These are phyloP conservation scores for Zaprionus lachaisei DNA, from an alignment of 1,140 invertebrate species.

Conservation along the genomic window DNA sequence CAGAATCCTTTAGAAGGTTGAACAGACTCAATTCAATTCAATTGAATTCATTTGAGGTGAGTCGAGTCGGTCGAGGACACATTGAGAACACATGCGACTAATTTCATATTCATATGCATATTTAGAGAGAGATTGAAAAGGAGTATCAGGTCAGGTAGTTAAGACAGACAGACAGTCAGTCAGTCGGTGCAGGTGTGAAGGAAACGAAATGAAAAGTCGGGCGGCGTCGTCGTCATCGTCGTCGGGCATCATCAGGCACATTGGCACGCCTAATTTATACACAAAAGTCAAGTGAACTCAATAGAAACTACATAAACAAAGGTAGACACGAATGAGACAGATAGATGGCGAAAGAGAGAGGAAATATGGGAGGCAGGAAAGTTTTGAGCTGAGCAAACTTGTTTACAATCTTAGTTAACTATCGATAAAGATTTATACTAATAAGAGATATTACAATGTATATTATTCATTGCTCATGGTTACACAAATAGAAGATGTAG, in stretches of 20 bases:
- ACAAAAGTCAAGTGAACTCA: constrained; percentile 77
- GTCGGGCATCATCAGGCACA: constrained; percentile 50
- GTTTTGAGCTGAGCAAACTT: not conserved
- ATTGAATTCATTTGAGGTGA: constrained; percentile 46
- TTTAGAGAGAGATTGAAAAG: constrained; percentile 55
- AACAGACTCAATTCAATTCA: constrained; percentile 75
- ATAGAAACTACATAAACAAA: constrained; percentile 49
- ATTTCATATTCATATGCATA: constrained; percentile 81
- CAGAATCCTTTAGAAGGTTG: constrained; percentile 55
- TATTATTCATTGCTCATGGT: not conserved
- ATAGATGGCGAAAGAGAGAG: constrained; percentile 20
- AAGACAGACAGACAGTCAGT: constrained; percentile 3
- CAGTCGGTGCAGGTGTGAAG: not conserved
- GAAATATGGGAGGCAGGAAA: not conserved
- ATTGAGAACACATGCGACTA: constrained; percentile 70
- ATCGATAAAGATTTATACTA: not conserved
- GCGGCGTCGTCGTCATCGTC: not conserved
- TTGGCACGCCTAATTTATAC: constrained; percentile 76
- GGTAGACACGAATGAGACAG: not conserved
- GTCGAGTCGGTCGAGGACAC: constrained; percentile 18
- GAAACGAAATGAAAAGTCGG: constrained; percentile 47
- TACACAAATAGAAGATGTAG: not conserved
- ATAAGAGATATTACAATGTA: no score
- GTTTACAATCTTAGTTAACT: not conserved
- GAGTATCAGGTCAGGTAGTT: constrained; percentile 11